Base-by-base conservation (phyloP, 2,113 vertebrate species). In the Cettia cetti region DNA sequence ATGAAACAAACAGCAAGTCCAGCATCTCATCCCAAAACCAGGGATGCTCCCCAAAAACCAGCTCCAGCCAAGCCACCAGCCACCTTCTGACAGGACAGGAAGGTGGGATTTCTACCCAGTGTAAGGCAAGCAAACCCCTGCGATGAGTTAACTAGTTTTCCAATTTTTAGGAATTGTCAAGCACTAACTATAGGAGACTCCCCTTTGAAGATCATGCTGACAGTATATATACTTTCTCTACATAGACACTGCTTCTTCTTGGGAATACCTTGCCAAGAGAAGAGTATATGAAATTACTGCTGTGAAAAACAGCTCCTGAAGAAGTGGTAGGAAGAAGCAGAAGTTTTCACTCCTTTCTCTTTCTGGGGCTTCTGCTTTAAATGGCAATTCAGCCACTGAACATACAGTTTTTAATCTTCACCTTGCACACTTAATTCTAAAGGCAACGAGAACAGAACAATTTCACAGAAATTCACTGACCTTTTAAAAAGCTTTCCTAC, bases 381-480 rank as follows among this genome's bases (percentile, higher is more conserved):
- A 85, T 33, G 24, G 24, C 31, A 89, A 68, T 52, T 80, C 30
- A 50, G 53, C 49, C 1, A 9, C 68, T 65, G 76, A 87, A 79
- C 70, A 60, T 5, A 21, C 8, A 11, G 39, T 19, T 94, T 90
- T 79, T 94, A 82, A 88, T 60, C 64, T 44, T 94, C 87, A 84
- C 52, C 44, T 89, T 86, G 78, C 26, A 85, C 49, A 63, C 39
- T 82, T 92, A 77, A 86, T 92, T 91, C 86, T 91, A 82, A 93
- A 94, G 45, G 59, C 44, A 92, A 74, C 60, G 54, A 80, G 71
- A 85, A 90, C 0, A 82, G 40, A 72, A 72, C 33, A 53, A 82
- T 66, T 95, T 92, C 79, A 92, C 14, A 90, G 56, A 92, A 94
- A 96, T 64, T 74, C 93, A 87, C 8, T 97, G 93, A 94, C 76